phyloP scores from a whole-genome alignment of 2,113 vertebrate genomes.

The Ancistrus triradiatus region DNA sequence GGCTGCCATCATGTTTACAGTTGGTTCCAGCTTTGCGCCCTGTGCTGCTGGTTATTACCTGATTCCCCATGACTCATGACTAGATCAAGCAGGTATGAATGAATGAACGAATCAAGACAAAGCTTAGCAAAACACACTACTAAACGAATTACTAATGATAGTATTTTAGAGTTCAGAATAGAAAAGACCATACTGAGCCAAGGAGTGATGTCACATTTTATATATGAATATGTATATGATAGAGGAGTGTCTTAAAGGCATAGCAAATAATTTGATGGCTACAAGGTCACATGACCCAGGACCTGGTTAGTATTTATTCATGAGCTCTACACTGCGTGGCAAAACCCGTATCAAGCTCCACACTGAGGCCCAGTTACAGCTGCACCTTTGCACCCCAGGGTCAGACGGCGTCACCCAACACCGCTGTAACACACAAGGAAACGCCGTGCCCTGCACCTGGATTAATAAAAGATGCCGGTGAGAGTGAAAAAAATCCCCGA shows the following conservation, averaged over 20 bases:
- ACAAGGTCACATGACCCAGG: conserved; percentile 32
- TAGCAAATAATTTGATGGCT: conserved; percentile 12
- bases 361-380: conserved; percentile 40
- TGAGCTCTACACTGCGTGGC: conserved; percentile 19
- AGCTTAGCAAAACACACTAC: too few relatives aligned
- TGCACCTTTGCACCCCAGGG: conserved; percentile 47
- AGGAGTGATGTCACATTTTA: background rate
- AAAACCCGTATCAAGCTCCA: conserved; percentile 19
- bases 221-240: background rate
- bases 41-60: too few relatives aligned
- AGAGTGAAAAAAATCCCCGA: conserved; percentile 76
- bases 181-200: background rate
- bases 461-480: conserved; percentile 85
- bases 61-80: too few relatives aligned
- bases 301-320: conserved; percentile 41
- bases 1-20: too few relatives aligned
- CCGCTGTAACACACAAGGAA: conserved; percentile 41
- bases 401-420: conserved; percentile 73
- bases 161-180: background rate
- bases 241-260: background rate
- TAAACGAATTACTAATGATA: background rate
- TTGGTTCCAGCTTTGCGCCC: too few relatives aligned
- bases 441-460: conserved; percentile 29
- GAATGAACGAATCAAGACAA: too few relatives aligned
- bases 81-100: too few relatives aligned